These are phyloP conservation scores for Salvelinus alpinus DNA, from an alignment of 2,113 vertebrate species.

Conservation along the genomic window DNA sequence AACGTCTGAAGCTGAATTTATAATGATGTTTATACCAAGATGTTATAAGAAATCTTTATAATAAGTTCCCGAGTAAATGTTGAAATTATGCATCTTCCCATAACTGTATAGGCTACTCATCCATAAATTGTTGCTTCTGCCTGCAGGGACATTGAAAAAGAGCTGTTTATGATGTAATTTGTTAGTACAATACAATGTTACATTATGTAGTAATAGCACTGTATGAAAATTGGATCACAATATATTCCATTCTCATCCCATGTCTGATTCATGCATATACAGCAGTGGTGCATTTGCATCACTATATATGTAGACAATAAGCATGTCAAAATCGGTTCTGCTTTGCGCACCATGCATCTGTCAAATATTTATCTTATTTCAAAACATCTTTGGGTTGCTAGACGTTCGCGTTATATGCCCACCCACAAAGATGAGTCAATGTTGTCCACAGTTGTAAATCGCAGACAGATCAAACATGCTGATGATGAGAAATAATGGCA, in stretches of 20 bases:
- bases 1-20: slow-evolving; percentile 11
- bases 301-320: background rate
- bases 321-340: background rate
- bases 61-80: too few relatives aligned
- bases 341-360: background rate
- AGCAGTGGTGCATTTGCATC: background rate
- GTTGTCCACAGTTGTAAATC: background rate
- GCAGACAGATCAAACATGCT: background rate
- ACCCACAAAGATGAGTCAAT: background rate
- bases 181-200: background rate
- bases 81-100: too few relatives aligned
- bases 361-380: background rate
- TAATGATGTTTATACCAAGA: background rate
- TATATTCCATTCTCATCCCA: background rate
- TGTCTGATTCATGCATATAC: background rate
- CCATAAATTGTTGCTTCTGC: too few relatives aligned
- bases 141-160: too few relatives aligned
- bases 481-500: slow-evolving; percentile 6
- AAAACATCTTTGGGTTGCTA: background rate
- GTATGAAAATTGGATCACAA: background rate
- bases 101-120: too few relatives aligned
- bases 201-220: background rate
- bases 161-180: too few relatives aligned
- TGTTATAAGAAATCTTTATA: background rate
- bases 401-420: background rate